phyloP scores from a whole-genome alignment of 2,113 vertebrate species.

The Anoura caudifer region DNA sequence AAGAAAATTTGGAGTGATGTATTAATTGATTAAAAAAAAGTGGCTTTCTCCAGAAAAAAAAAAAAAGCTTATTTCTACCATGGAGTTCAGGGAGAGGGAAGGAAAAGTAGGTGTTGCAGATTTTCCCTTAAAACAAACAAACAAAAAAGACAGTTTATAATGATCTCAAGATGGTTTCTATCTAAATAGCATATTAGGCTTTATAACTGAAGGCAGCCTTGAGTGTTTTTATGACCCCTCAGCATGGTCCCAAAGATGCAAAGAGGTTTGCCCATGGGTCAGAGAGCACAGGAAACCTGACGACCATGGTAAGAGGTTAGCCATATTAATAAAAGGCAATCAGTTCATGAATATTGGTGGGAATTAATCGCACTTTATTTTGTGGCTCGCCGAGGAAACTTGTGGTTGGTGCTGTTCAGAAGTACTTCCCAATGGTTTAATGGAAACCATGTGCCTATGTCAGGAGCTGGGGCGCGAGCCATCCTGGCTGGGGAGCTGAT shows the following conservation, averaged over 20 bases:
- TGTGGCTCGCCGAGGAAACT: constrained; percentile 72
- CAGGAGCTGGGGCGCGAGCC: constrained; percentile 53
- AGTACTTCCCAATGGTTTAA: constrained; percentile 77
- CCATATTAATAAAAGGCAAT: constrained; percentile 76
- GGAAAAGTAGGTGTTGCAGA: not conserved
- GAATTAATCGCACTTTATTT: constrained; percentile 77
- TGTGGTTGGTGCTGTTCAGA: constrained; percentile 82
- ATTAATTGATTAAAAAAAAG: constrained; percentile 33
- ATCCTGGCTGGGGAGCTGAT: constrained; percentile 67
- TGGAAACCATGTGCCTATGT: constrained; percentile 78
- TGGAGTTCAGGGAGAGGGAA: constrained; percentile 41
- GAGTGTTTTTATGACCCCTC: constrained; percentile 57
- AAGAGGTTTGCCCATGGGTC: constrained; percentile 45
- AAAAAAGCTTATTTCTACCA: constrained; percentile 25
- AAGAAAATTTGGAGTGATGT: not conserved
- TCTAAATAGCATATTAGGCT: constrained; percentile 64
- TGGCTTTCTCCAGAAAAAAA: constrained; percentile 47
- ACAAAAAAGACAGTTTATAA: constrained; percentile 57
- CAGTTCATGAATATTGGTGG: constrained; percentile 79
- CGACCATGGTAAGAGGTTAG: constrained; percentile 64
- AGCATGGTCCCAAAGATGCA: not conserved
- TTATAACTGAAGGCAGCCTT: constrained; percentile 64
- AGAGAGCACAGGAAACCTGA: constrained; percentile 61
- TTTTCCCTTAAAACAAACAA: not conserved
- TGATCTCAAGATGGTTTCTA: constrained; percentile 66